Evolutionary conservation across 2,113 vertebrate species (phyloP).

Genomic region (Nannobrachium achirus): DNA sequence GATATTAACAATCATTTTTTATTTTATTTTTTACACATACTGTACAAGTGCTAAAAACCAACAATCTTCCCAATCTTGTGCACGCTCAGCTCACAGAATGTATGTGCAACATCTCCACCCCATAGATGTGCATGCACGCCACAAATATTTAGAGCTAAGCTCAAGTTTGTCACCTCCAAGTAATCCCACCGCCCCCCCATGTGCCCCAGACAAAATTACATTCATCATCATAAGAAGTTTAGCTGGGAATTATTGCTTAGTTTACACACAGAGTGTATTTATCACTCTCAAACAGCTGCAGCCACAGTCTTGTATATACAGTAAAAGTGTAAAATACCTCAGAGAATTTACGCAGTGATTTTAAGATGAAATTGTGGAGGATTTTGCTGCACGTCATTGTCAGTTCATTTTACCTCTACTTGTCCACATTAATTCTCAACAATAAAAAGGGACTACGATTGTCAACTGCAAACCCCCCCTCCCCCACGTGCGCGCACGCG

Average conservation of each 20-base stretch:
- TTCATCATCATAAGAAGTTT: conserved; percentile 6
- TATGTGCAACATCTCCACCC: background rate
- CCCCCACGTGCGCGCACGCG: too few relatives aligned
- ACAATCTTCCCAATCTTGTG: background rate
- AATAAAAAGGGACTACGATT: conserved; percentile 12
- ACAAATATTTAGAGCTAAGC: conserved; percentile 42
- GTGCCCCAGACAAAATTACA: conserved; percentile 18
- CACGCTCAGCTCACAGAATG: background rate
- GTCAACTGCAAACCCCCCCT: too few relatives aligned
- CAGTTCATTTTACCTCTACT: background rate
- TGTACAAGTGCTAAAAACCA: background rate
- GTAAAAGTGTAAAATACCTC: background rate
- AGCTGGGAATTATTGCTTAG: conserved; percentile 11
- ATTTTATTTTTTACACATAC: background rate
- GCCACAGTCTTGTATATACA: background rate
- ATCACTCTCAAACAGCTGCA: conserved; percentile 3
- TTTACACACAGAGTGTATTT: background rate
- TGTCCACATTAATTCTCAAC: conserved; percentile 16
- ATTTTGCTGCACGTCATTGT: background rate
- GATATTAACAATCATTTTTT: background rate
- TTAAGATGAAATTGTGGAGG: background rate
- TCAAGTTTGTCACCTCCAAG: conserved; percentile 9
- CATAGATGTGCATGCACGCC: conserved; percentile 10
- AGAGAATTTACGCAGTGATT: background rate
- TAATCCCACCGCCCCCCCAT: conserved; percentile 6